Conservation (phyloP, 1,140 invertebrate species). For the Battus philenor region DNA sequence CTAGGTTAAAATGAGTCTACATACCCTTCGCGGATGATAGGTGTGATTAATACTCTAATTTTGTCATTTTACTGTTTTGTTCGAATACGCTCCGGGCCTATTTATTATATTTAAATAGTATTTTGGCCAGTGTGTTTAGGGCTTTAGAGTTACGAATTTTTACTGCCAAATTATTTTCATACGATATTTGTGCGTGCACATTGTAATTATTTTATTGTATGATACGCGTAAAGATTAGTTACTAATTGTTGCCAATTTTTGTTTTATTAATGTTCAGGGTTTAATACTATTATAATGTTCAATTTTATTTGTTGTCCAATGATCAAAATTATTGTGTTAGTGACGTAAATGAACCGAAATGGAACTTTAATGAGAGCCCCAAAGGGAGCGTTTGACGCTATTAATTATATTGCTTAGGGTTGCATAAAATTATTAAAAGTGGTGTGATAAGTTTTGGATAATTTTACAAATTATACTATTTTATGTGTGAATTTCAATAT, state of each 20-base stretch:
- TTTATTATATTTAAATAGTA: conserved; percentile 67
- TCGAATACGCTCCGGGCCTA: conserved; percentile 67
- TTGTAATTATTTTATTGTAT: conserved; percentile 74
- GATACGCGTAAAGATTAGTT: conserved; percentile 69
- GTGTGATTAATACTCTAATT: conserved; percentile 72
- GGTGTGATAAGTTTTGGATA: conserved; percentile 75
- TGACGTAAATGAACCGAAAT: conserved; percentile 69
- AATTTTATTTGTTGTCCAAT: conserved; percentile 71
- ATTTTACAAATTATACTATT: conserved; percentile 76
- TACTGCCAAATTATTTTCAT: conserved; percentile 76
- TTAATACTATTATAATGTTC: conserved; percentile 69
- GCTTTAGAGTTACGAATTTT: conserved; percentile 74
- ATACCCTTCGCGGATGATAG: conserved; percentile 56
- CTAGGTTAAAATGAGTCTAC: conserved; percentile 66
- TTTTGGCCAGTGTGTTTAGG: conserved; percentile 69
- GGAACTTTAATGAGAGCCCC: conserved; percentile 67
- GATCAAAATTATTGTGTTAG: conserved; percentile 75
- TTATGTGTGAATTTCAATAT: conserved; percentile 72
- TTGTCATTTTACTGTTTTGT: conserved; percentile 66
- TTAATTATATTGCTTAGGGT: conserved; percentile 72
- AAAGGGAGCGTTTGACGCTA: conserved; percentile 74
- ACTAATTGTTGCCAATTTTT: conserved; percentile 74
- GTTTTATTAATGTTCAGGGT: conserved; percentile 71
- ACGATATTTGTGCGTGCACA: conserved; percentile 73
- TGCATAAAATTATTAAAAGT: conserved; percentile 73